Evolutionary conservation across 2,113 vertebrate species (phyloP), one percentile per base, ranked within the genome.

Genomic region (Crotalus horridus): DNA sequence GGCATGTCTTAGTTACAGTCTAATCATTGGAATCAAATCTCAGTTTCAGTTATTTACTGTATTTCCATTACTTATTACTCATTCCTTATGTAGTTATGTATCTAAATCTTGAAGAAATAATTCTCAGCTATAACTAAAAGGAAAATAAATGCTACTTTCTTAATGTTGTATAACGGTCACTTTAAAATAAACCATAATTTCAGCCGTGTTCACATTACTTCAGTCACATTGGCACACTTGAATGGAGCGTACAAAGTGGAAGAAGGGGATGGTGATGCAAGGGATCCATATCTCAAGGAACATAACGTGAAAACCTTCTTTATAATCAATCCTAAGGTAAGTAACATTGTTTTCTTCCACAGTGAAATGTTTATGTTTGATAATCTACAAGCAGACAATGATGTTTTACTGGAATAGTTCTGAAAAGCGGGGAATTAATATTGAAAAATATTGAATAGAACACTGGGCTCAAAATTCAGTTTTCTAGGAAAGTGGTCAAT

Each of bases 321-420:
- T 90, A 99, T 99, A 90, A 99, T 99, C 96, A 99, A 99, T 96
- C 99, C 99, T 94, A 99, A 99, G 98, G 99, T 99, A 92, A 95
- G 96, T 97, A 91, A 26, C 48, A 54, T 94, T 94, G 88, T 93
- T 89, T 93, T 91, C 12, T 1, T 29, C 93, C 93, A 51, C 93
- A 86, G 29, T 4, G 7, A 51, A n/a, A 17, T 94, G 46, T 91
- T 39, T 81, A 33, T 74, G 43, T 95, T 92, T 91, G 85, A 90
- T 94, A 92, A 93, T 94, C 58, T 85, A 53, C 39, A 89, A 4
- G 11, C 92, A 53, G 4, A 90, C 88, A 93, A 59, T 43, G 21
- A 97, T 87, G 3, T 15, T 64, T 94, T 90, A 95, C 33, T 58
- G 91, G 88, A 29, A 74, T 94, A 8, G 89, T 89, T 24, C 56